A percentile compares a stretch with the other conserved stretches of the same genome.
phyloP scores from a whole-genome alignment of 2,797 vertebrate species.

The Octomys mimax region DNA sequence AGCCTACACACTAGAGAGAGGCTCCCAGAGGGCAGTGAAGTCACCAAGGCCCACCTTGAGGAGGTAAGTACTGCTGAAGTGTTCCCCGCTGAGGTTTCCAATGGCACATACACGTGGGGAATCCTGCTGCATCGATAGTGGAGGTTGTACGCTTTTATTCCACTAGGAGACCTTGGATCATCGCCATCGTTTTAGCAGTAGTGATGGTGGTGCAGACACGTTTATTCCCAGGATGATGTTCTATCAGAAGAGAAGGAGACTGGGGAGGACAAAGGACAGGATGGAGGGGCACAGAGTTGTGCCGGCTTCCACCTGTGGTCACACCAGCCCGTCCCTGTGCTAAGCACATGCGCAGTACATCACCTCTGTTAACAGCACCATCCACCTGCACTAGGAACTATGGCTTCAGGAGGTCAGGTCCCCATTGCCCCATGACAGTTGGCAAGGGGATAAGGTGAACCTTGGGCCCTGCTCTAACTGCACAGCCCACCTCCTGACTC shows the following conservation, averaged over 20 bases:
- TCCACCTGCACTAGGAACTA: neutral
- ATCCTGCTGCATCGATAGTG: neutral
- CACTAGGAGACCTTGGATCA: neutral
- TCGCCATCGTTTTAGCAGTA: neutral
- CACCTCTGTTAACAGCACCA: neutral
- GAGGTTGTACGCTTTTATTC: neutral
- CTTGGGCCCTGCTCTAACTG: neutral
- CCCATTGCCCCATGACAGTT: neutral
- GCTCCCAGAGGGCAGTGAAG: neutral
- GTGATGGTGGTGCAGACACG: neutral
- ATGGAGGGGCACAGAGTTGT: accelerated
- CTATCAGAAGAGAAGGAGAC: neutral
- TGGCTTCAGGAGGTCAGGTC: neutral
- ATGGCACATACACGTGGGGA: neutral
- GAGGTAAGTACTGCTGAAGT: neutral
- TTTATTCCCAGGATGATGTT: neutral
- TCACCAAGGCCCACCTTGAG: neutral
- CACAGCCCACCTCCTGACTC: neutral
- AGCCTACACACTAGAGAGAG: neutral
- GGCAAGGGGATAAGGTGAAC: neutral
- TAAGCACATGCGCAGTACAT: neutral
- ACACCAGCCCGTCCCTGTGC: neutral
- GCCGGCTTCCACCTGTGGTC: neutral
- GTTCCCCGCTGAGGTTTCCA: neutral
- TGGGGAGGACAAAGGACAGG: no score